phyloP scores from a whole-genome alignment of 2,113 vertebrate genomes.

The Axis porcinus region DNA sequence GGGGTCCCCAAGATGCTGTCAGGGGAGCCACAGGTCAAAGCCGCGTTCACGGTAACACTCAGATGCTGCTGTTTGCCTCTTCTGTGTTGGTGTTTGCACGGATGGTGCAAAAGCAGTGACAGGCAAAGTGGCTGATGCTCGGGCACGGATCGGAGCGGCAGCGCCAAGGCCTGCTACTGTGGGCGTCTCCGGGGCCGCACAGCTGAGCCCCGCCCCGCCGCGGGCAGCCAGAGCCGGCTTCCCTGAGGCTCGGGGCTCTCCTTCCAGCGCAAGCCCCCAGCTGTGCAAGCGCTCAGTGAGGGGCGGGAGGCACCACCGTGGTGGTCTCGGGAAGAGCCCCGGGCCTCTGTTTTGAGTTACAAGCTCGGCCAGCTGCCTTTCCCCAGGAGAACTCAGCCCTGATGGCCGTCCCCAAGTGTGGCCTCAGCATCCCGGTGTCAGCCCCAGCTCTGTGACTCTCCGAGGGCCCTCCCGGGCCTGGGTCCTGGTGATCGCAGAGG shows the following conservation, averaged over 20 bases:
- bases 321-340: neutral
- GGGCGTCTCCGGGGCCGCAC: fast-evolving
- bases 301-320: neutral
- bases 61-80: neutral
- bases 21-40: neutral
- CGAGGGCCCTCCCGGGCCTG: no score
- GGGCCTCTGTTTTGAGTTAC: no score
- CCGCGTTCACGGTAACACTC: fast-evolving
- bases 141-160: fast-evolving
- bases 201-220: neutral
- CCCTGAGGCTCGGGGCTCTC: neutral
- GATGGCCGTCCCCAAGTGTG: no score
- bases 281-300: fast-evolving
- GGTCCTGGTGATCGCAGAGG: neutral
- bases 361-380: neutral
- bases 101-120: neutral
- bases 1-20: neutral
- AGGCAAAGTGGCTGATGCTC: fast-evolving
- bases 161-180: fast-evolving
- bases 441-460: neutral
- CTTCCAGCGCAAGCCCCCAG: fast-evolving
- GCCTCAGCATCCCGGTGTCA: neutral
- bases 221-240: neutral
- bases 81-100: neutral
- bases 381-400: neutral